phyloP scores from a whole-genome alignment of 2,113 vertebrate genomes.

The Cariama cristata region DNA sequence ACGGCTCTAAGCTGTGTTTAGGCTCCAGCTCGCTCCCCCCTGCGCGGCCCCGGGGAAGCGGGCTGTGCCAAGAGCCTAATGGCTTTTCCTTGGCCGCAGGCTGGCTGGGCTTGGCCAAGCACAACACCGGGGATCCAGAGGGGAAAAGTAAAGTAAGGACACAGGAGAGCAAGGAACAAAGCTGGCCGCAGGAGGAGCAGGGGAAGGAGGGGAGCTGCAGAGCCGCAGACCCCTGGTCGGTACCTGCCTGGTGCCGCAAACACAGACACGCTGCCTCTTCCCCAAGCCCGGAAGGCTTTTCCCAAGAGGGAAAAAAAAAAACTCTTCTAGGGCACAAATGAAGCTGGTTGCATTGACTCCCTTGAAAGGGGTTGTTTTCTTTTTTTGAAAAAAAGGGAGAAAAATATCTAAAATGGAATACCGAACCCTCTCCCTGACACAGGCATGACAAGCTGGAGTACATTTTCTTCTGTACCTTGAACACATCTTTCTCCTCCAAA shows the following conservation, averaged over 20 bases:
- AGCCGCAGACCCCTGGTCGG: neutral
- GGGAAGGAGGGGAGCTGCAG: neutral
- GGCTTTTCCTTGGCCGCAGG: neutral
- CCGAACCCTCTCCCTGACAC: neutral
- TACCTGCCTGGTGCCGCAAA: neutral
- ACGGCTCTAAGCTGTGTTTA: neutral
- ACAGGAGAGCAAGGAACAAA: neutral
- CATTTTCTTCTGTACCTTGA: neutral
- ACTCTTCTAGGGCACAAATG: neutral
- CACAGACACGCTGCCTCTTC: rapidly evolving
- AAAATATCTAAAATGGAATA: neutral
- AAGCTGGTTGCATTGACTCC: neutral
- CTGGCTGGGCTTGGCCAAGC: neutral
- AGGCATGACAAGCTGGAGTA: neutral
- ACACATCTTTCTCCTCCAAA: neutral
- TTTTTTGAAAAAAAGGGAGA: neutral
- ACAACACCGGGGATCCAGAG: neutral
- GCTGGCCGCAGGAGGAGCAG: neutral
- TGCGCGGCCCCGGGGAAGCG: rapidly evolving
- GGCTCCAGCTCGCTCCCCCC: neutral
- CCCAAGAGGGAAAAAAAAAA: rapidly evolving
- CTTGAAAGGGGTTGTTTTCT: rapidly evolving
- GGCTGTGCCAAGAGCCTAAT: neutral
- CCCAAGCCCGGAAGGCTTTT: neutral
- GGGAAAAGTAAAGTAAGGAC: constrained; percentile 38